These are phyloP conservation scores for Ectemnius cavifrons DNA, from an alignment of 2,888 invertebrate genomes.

Conservation along the genomic window DNA sequence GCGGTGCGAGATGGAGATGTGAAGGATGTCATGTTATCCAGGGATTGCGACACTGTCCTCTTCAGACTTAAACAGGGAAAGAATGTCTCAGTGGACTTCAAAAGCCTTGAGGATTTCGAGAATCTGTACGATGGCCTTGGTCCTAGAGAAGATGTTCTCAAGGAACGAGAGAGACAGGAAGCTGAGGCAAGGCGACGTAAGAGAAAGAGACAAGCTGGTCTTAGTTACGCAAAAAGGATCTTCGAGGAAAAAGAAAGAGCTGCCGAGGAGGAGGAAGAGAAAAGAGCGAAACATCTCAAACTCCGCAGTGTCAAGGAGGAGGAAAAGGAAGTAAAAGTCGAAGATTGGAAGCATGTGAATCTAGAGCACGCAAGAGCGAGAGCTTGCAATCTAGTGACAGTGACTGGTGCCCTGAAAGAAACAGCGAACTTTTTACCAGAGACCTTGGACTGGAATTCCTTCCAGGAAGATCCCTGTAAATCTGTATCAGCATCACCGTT, in stretches of 20 bases:
- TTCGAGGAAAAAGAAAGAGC: conserved; percentile 88
- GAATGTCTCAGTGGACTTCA: conserved; percentile 86
- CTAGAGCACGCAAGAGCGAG: conserved; percentile 80
- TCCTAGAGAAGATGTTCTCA: conserved; percentile 83
- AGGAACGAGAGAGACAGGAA: conserved; percentile 81
- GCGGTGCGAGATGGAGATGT: conserved; percentile 89
- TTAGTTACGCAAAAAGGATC: conserved; percentile 84
- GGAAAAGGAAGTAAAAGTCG: conserved; percentile 65
- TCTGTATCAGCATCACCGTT: conserved; percentile 68
- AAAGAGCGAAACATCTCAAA: conserved; percentile 74
- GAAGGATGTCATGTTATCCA: conserved; percentile 87
- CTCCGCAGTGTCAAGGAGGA: conserved; percentile 71
- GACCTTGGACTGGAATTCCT: conserved; percentile 79
- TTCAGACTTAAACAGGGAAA: conserved; percentile 86
- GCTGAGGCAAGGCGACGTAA: conserved; percentile 80
- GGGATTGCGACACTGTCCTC: conserved; percentile 86
- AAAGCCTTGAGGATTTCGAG: conserved; percentile 81
- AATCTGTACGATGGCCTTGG: conserved; percentile 86
- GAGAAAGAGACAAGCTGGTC: conserved; percentile 82
- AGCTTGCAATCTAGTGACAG: conserved; percentile 76
- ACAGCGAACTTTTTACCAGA: conserved; percentile 83
- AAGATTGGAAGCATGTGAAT: conserved; percentile 79
- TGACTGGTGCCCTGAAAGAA: conserved; percentile 81
- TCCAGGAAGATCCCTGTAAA: conserved; percentile 40
- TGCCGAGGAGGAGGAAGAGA: conserved; percentile 83